Evolutionary conservation across 2,888 invertebrate genomes (phyloP).

Genomic region (Morinoia aosen): DNA sequence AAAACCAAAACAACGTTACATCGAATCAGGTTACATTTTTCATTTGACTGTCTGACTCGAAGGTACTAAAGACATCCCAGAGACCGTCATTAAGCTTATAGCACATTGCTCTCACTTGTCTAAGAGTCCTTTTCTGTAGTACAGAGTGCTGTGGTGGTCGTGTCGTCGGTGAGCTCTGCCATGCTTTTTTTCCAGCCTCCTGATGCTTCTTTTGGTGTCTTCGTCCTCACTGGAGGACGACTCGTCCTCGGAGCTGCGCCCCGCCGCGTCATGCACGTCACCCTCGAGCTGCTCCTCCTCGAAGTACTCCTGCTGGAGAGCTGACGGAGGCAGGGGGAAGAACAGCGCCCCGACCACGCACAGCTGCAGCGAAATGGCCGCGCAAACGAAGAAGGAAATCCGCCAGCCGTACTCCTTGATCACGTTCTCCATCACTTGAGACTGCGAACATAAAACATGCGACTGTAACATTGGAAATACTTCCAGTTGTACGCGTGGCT

Average conservation of each 20-base stretch:
- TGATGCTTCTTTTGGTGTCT: not conserved
- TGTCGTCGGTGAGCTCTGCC: not conserved
- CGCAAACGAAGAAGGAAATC: conserved; percentile 68
- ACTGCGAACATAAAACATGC: conserved; percentile 44
- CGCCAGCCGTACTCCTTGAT: conserved; percentile 69
- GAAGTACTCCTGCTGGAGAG: not conserved
- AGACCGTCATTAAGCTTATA: too few species aligned
- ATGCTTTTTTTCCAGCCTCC: not conserved
- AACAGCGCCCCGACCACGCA: conserved; percentile 68
- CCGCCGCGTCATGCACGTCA: not conserved
- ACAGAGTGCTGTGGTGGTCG: not conserved
- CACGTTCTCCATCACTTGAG: conserved; percentile 65
- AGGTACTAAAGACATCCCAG: too few species aligned
- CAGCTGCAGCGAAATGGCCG: conserved; percentile 68
- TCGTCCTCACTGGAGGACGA: conserved; percentile 5
- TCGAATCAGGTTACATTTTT: too few species aligned
- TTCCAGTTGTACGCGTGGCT: not conserved
- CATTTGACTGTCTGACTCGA: too few species aligned
- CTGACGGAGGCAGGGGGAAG: conserved; percentile 59
- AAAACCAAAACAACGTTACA: too few species aligned
- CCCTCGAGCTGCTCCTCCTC: not conserved
- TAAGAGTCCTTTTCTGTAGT: conserved; percentile 21
- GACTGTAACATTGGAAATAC: not conserved
- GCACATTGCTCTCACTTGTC: not conserved
- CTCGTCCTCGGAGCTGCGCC: conserved; percentile 1